Evolutionary conservation across 2,888 invertebrate species (phyloP).

Genomic region (Andricus quercusramuli): DNA sequence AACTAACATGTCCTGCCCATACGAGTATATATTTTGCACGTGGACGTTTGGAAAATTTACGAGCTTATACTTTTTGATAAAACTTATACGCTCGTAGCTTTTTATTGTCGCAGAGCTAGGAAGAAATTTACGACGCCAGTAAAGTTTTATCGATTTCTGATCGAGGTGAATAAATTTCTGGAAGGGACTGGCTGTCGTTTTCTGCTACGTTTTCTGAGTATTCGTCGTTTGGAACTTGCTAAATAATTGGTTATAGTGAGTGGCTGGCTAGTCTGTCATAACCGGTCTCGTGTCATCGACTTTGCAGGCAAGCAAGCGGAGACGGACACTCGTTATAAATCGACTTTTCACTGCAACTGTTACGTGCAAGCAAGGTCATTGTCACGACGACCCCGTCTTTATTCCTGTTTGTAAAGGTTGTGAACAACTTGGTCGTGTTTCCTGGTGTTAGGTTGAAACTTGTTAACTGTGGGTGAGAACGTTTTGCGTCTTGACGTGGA

Average conservation of each 20-base stretch:
- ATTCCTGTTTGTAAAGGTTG: slow-evolving; percentile 26
- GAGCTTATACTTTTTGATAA: slow-evolving; percentile 32
- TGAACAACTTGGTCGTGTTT: not conserved
- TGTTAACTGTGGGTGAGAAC: not conserved
- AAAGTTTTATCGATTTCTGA: slow-evolving; percentile 25
- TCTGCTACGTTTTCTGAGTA: not conserved
- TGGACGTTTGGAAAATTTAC: slow-evolving; percentile 21
- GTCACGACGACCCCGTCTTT: slow-evolving; percentile 54
- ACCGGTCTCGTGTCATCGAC: slow-evolving; percentile 26
- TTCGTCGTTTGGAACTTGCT: not conserved
- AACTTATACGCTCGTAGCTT: slow-evolving; percentile 27
- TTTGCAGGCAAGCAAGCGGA: not conserved
- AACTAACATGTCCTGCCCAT: not conserved
- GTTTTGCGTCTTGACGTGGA: not conserved
- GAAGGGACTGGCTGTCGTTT: not conserved
- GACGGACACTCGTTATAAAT: slow-evolving; percentile 39
- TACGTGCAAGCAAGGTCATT: slow-evolving; percentile 59
- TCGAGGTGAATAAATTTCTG: slow-evolving; percentile 18
- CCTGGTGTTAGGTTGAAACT: not conserved
- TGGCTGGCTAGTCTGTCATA: slow-evolving; percentile 1
- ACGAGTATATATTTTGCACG: slow-evolving; percentile 13
- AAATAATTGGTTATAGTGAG: slow-evolving; percentile 6
- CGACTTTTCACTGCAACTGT: slow-evolving; percentile 45
- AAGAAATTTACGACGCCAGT: slow-evolving; percentile 16
- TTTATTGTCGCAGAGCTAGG: slow-evolving; percentile 10